Evolutionary conservation across 2,888 invertebrate species (phyloP).

Genomic region (Leptinotarsa peninsularis): DNA sequence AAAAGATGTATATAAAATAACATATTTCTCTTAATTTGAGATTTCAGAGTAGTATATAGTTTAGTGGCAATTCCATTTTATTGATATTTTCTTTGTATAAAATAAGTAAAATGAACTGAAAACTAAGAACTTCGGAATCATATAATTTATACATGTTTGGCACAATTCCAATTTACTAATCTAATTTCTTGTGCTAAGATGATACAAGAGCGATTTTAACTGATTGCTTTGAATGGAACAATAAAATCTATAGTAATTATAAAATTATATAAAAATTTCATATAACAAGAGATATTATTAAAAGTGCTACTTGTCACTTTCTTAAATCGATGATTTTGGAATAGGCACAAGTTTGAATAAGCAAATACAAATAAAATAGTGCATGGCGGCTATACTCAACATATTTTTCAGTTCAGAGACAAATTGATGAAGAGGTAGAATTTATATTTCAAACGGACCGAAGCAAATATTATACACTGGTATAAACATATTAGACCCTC

Average conservation of each 20-base stretch:
- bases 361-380: no score
- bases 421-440: no score
- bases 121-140: neutral
- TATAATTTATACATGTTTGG: slow-evolving; percentile 1
- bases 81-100: neutral
- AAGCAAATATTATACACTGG: no score
- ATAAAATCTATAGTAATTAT: neutral
- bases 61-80: neutral
- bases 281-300: no score
- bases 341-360: no score
- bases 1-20: slow-evolving; percentile 4
- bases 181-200: neutral
- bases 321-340: no score
- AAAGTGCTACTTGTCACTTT: no score
- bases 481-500: no score
- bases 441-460: no score
- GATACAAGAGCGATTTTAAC: neutral
- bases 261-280: no score
- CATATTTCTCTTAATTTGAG: neutral
- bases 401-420: no score
- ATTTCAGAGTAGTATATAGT: neutral
- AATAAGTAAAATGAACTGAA: neutral
- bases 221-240: neutral
- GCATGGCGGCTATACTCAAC: no score
- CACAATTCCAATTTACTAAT: neutral